Evolutionary conservation across 2,113 vertebrate species (phyloP), one percentile per base, ranked within the genome.

Genomic region (Mustelus asterias): DNA sequence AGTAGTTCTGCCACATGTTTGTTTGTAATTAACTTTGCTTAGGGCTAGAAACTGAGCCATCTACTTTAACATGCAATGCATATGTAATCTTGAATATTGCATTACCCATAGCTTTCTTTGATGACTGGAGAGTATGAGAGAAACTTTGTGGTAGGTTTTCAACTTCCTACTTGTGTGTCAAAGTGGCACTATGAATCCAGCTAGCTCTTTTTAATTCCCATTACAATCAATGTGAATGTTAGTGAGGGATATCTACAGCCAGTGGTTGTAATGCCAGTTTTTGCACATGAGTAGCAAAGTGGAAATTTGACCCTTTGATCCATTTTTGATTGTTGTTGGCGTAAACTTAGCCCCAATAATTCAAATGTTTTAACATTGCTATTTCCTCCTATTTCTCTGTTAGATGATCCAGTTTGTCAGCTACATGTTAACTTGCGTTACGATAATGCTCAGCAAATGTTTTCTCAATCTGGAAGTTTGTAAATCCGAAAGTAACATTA

Each of bases 341-440:
- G 58, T 60, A 33, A 90, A 33, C 5, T 60, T 90, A 18, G 54
- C 88, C 13, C 54, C 54, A 60, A 90, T 16, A 58, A 90, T 65
- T 22, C 18, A 9, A 37, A 37, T 93, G 60, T 92, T 60, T 58
- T 60, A 90, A 90, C 88, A 63, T n/a, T 65, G 80, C 96, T 96
- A 96, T 94, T 96, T 96, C 95, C 96, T 96, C 96, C 96, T 96
- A 96, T 85, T 96, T 96, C 96, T 96, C 63, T 96, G 48, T 9
- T 96, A 96, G 96, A 13, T 60, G 0, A 95, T 76, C 96, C 0
- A 96, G 96, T 96, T 97, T 96, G 96, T 96, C 96, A 96, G 95
- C 97, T 63, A 1, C 48, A 96, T 96, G 86, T 97, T 97, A 63
- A 93, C 60, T 65, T 16, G 16, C 14, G 41, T 90, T 22, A 65